Conservation (phyloP, 1,140 invertebrate species). For the Artemia franciscana region DNA sequence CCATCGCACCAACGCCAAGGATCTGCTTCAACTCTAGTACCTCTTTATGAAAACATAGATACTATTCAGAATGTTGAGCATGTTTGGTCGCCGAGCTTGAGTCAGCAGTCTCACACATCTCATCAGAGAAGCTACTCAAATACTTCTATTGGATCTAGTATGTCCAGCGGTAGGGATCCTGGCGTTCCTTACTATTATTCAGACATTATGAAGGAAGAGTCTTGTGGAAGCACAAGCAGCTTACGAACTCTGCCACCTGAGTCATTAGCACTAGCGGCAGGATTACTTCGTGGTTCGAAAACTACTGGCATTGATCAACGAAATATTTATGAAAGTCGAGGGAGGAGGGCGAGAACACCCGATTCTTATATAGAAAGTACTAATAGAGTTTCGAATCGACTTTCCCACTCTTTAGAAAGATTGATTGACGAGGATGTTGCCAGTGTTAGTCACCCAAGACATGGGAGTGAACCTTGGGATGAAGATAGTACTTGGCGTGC, state of each 20-base stretch:
- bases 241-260: neutral
- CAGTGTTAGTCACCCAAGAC: constrained; percentile 20
- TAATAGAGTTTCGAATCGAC: constrained; percentile 4
- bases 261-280: neutral
- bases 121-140: neutral
- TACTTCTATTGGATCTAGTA: neutral
- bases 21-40: neutral
- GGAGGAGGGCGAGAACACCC: neutral
- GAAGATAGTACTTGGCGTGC: constrained; percentile 56
- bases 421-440: constrained; percentile 27
- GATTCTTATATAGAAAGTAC: neutral
- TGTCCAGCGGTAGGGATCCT: neutral
- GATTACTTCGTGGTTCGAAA: neutral
- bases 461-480: constrained; percentile 41
- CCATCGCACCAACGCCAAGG: neutral
- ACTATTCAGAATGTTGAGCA: neutral
- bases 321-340: neutral
- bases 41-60: neutral
- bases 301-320: neutral
- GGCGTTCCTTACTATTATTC: constrained; percentile 64
- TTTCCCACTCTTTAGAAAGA: constrained; percentile 35
- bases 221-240: neutral
- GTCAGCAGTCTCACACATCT: neutral
- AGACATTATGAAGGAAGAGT: constrained; percentile 28
- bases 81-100: neutral